Evolutionary conservation across 1,140 invertebrate species (phyloP).

Genomic region (Cyrtorhinus lividipennis): DNA sequence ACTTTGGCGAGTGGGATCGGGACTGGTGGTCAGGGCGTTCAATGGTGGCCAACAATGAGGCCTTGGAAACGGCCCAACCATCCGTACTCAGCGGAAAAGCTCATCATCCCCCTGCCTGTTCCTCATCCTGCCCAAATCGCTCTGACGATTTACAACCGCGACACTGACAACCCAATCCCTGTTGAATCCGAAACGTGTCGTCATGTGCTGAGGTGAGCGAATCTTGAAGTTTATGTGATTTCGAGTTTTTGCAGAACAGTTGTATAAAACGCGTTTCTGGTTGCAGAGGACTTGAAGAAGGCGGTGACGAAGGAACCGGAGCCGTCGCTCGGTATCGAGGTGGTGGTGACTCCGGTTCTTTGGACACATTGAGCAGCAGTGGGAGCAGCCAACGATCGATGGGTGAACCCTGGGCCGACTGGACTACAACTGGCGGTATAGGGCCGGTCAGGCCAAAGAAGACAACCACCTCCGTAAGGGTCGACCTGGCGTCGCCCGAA

Average conservation of each 20-base stretch:
- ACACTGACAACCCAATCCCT: slow-evolving; percentile 67
- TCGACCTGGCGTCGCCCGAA: slow-evolving; percentile 69
- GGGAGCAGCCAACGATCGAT: slow-evolving; percentile 32
- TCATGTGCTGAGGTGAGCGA: slow-evolving; percentile 47
- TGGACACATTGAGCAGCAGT: slow-evolving; percentile 32
- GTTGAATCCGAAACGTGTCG: slow-evolving; percentile 63
- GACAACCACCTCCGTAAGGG: slow-evolving; percentile 51
- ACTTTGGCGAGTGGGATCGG: slow-evolving; percentile 15
- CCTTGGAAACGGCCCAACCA: slow-evolving; percentile 48
- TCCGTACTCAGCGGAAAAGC: slow-evolving; percentile 49
- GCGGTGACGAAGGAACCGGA: slow-evolving; percentile 33
- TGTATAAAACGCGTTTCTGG: slow-evolving; percentile 16
- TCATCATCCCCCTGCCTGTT: slow-evolving; percentile 65
- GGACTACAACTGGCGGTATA: slow-evolving; percentile 27
- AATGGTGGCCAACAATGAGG: slow-evolving; percentile 32
- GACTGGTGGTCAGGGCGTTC: slow-evolving; percentile 21
- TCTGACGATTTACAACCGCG: slow-evolving; percentile 64
- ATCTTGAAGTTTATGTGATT: no score
- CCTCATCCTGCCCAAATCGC: slow-evolving; percentile 77
- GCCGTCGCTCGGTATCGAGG: slow-evolving; percentile 48
- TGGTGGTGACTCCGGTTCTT: slow-evolving; percentile 34
- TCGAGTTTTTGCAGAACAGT: no score
- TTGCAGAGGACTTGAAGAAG: slow-evolving; percentile 28
- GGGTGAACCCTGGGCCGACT: slow-evolving; percentile 61
- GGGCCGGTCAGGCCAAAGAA: slow-evolving; percentile 32